Evolutionary conservation across 2,113 vertebrate species (phyloP).

Genomic region (Callaeas wilsoni): DNA sequence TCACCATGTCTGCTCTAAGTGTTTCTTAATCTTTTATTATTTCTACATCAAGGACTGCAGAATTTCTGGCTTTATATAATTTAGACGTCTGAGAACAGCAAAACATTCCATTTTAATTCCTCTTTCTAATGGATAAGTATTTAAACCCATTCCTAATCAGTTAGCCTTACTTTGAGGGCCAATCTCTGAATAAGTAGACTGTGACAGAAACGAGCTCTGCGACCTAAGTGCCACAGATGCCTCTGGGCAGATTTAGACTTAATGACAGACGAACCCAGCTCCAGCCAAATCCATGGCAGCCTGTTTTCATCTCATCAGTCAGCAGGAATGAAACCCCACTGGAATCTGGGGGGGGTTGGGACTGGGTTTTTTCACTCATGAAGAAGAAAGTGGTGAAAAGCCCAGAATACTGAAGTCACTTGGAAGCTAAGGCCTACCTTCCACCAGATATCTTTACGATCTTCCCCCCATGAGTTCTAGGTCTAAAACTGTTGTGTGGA

Average conservation of each 20-base stretch:
- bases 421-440: neutral
- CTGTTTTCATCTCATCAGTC: neutral
- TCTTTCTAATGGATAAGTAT: neutral
- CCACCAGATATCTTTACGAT: neutral
- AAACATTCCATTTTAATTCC: neutral
- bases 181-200: neutral
- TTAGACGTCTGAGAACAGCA: neutral
- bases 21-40: conserved; percentile 19
- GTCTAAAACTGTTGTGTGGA: neutral
- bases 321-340: neutral
- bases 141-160: neutral
- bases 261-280: neutral
- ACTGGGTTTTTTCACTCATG: neutral
- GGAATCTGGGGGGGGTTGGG: neutral
- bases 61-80: neutral
- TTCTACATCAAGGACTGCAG: neutral
- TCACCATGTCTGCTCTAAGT: neutral
- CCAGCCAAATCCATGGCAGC: neutral
- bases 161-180: neutral
- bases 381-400: neutral
- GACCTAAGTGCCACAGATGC: neutral
- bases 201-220: neutral
- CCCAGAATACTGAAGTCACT: neutral
- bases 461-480: neutral
- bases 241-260: neutral